A percentile compares a stretch with the other conserved stretches of the same genome.
These are phyloP conservation scores for Drosophila pseudotakahashii DNA, from an alignment of 2,888 invertebrate genomes.

Conservation along the genomic window DNA sequence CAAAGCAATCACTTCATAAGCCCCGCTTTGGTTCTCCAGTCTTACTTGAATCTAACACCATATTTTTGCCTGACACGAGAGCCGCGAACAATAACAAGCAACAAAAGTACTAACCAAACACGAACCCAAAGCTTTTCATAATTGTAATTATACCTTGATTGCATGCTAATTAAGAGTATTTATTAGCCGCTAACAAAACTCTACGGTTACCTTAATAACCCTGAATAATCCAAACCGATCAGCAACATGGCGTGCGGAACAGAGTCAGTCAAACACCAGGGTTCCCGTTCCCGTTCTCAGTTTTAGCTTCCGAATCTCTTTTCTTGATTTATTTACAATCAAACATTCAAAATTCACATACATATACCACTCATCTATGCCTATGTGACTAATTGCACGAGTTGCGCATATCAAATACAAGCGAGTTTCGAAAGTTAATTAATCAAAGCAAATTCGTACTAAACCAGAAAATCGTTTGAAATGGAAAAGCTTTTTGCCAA, in stretches of 20 bases:
- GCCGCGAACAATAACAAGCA: constrained; percentile 10
- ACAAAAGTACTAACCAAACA: constrained; percentile 20
- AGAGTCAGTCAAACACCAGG: constrained; percentile 6
- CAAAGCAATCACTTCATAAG: constrained; percentile 66
- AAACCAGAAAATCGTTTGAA: constrained; percentile 31
- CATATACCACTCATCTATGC: constrained; percentile 35
- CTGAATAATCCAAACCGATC: constrained; percentile 5
- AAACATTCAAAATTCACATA: constrained; percentile 29
- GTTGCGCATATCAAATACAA: constrained; percentile 28
- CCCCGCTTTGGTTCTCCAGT: constrained; percentile 30
- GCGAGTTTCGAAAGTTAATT: constrained; percentile 22
- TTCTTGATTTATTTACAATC: constrained; percentile 20
- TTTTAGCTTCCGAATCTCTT: constrained; percentile 11
- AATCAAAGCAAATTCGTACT: constrained; percentile 30
- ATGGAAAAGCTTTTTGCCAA: constrained; percentile 38
- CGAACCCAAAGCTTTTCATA: constrained; percentile 27
- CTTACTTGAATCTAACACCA: not conserved
- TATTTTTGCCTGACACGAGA: constrained; percentile 15
- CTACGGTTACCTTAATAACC: not conserved
- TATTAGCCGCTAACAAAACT: constrained; percentile 19
- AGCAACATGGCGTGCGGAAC: constrained; percentile 1
- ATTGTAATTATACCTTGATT: constrained; percentile 36
- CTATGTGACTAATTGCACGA: constrained; percentile 74
- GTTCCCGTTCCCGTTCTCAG: not conserved
- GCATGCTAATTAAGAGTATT: constrained; percentile 54